These are phyloP conservation scores for Gymnoscelis rufifasciata DNA, from an alignment of 2,888 invertebrate species.

Conservation along the genomic window DNA sequence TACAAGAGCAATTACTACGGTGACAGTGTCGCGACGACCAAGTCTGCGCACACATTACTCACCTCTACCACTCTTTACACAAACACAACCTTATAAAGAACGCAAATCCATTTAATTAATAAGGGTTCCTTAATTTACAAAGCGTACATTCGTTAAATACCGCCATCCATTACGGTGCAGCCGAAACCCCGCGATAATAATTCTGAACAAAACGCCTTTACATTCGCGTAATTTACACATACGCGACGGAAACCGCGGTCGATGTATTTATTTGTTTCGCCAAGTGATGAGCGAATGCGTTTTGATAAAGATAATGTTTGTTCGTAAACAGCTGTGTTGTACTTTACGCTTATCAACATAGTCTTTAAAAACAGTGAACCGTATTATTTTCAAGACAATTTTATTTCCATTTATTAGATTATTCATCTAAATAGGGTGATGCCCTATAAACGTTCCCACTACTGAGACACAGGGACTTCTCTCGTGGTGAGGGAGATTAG, in stretches of 20 bases:
- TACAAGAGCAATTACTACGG: too few species aligned
- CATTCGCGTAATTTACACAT: conserved; percentile 63
- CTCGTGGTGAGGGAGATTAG: too few species aligned
- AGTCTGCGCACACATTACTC: too few species aligned
- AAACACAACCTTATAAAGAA: neutral
- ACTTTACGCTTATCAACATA: neutral
- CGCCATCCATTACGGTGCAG: conserved; percentile 22
- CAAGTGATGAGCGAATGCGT: conserved; percentile 30
- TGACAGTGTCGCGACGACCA: too few species aligned
- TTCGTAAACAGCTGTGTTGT: neutral
- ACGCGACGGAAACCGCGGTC: conserved; percentile 50
- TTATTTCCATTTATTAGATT: too few species aligned
- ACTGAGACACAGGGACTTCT: too few species aligned
- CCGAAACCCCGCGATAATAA: conserved; percentile 26
- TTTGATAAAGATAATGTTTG: too few species aligned
- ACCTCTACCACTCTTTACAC: too few species aligned
- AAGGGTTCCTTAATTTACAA: neutral
- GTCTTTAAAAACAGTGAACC: too few species aligned
- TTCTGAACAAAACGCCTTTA: conserved; percentile 49
- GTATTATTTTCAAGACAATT: too few species aligned
- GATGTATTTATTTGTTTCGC: conserved; percentile 42
- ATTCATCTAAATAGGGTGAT: too few species aligned
- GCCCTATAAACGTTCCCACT: too few species aligned
- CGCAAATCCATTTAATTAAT: neutral
- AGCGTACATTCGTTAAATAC: conserved; percentile 14